Percentiles rank a stretch among this genome's conserved stretches.
Evolutionary conservation across 35 echinoderm and acorn worm genomes (phyloP).

Genomic region (Apostichopus japonicus): DNA sequence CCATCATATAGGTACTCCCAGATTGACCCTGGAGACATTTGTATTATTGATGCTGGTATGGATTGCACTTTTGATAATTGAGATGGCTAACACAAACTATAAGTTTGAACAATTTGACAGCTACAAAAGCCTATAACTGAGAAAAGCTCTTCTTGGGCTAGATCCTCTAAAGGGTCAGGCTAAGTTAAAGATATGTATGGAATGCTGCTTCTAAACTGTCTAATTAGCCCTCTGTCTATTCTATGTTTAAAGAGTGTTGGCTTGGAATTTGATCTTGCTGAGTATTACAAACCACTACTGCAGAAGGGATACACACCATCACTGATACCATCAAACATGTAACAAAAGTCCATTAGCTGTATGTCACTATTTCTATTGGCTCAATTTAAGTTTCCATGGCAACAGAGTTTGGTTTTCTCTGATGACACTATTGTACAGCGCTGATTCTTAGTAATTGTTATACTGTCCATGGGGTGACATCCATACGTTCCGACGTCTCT

Average conservation of each 20-base stretch:
- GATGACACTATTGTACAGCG: no score
- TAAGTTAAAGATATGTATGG: neutral
- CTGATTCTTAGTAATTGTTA: no score
- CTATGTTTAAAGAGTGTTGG: constrained; percentile 25
- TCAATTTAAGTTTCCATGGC: no score
- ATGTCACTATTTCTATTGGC: no score
- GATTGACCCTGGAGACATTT: no score
- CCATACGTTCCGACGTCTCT: no score
- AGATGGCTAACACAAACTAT: neutral
- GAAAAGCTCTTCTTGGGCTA: neutral
- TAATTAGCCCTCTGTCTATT: constrained; percentile 34
- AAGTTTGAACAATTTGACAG: neutral
- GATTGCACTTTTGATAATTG: neutral
- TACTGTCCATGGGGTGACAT: no score
- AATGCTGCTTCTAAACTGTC: constrained; percentile 9
- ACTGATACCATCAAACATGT: neutral
- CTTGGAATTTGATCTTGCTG: constrained; percentile 13
- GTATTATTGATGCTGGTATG: no score
- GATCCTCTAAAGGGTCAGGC: neutral
- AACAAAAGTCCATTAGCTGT: no score
- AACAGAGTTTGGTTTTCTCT: no score
- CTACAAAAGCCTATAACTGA: neutral
- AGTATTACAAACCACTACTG: neutral
- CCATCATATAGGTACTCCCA: no score
- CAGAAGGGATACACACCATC: neutral